Evolutionary conservation across 1,140 invertebrate genomes (phyloP).

Genomic region (Planococcus citri): DNA sequence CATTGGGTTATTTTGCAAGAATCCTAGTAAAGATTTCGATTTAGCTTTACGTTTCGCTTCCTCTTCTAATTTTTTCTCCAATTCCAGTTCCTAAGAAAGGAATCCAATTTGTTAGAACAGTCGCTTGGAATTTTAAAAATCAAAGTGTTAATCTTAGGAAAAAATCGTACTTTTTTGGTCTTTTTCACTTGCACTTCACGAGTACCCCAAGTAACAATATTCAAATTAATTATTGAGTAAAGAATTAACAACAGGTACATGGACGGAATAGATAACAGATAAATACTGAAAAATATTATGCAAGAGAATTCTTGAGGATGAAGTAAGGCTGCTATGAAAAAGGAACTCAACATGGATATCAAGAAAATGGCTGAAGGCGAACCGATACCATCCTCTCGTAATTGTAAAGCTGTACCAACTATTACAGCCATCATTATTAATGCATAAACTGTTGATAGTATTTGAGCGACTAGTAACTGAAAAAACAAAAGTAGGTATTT

Average conservation of each 20-base stretch:
- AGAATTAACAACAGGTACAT: constrained; percentile 95
- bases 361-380: constrained; percentile 96
- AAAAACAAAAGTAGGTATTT: too few relatives aligned
- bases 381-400: constrained; percentile 86
- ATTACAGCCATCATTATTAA: constrained; percentile 99
- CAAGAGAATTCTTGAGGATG: constrained; percentile 99
- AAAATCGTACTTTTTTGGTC: constrained; percentile 86
- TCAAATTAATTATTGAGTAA: constrained; percentile 95
- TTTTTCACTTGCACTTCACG: constrained; percentile 93
- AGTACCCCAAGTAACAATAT: constrained; percentile 97
- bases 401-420: constrained; percentile 94
- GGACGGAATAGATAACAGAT: constrained; percentile 91
- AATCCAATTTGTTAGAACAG: too few relatives aligned
- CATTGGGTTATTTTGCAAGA: constrained; percentile 55
- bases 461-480: constrained; percentile 82
- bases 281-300: constrained; percentile 86
- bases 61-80: constrained; percentile 74
- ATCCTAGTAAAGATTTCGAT: constrained; percentile 68
- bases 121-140: too few relatives aligned
- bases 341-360: constrained; percentile 79
- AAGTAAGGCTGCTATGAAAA: constrained; percentile 89
- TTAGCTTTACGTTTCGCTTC: constrained; percentile 71
- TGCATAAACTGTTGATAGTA: constrained; percentile 87
- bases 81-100: constrained; percentile 67
- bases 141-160: too few relatives aligned